A percentile compares a stretch with the other conserved stretches of the same genome.
phyloP scores from a whole-genome alignment of 2,797 vertebrate genomes.

The Poecilia gillii region DNA sequence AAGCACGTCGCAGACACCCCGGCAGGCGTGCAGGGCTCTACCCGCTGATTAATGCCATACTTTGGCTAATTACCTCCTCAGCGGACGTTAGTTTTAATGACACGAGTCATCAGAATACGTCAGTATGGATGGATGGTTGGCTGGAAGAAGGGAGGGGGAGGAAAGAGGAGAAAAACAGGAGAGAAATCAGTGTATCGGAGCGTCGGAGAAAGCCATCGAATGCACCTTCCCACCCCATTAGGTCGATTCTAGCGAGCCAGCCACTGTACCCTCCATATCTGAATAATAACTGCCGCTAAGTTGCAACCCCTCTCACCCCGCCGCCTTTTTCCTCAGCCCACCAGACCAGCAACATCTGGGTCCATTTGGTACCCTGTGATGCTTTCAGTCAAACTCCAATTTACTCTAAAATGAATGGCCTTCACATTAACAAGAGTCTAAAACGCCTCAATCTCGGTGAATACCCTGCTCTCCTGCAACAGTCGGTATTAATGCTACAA shows the following conservation, averaged over 20 bases:
- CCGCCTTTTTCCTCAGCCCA: conserved; percentile 66
- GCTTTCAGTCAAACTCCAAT: conserved; percentile 81
- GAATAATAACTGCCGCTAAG: conserved; percentile 80
- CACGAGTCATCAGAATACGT: conserved; percentile 83
- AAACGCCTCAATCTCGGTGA: conserved; percentile 49
- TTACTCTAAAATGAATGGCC: conserved; percentile 79
- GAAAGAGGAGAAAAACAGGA: conserved; percentile 57
- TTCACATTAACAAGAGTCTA: conserved; percentile 68
- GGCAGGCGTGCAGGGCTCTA: conserved; percentile 64
- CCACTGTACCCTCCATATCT: conserved; percentile 69
- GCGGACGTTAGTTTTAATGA: conserved; percentile 83
- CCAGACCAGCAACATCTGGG: conserved; percentile 74
- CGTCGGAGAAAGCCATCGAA: conserved; percentile 76
- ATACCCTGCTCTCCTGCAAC: conserved; percentile 48
- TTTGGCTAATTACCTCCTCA: conserved; percentile 84
- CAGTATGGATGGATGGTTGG: conserved; percentile 74
- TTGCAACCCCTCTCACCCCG: conserved; percentile 54
- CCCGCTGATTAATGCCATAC: conserved; percentile 81
- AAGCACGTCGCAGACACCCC: conserved; percentile 73
- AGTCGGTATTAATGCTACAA: conserved; percentile 34
- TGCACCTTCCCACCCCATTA: conserved; percentile 84
- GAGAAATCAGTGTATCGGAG: conserved; percentile 76
- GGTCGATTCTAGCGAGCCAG: conserved; percentile 66
- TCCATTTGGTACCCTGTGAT: conserved; percentile 82
- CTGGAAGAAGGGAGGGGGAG: conserved; percentile 26